Evolutionary conservation across 1,140 invertebrate genomes (phyloP).

Genomic region (Reticulitermes speratus): DNA sequence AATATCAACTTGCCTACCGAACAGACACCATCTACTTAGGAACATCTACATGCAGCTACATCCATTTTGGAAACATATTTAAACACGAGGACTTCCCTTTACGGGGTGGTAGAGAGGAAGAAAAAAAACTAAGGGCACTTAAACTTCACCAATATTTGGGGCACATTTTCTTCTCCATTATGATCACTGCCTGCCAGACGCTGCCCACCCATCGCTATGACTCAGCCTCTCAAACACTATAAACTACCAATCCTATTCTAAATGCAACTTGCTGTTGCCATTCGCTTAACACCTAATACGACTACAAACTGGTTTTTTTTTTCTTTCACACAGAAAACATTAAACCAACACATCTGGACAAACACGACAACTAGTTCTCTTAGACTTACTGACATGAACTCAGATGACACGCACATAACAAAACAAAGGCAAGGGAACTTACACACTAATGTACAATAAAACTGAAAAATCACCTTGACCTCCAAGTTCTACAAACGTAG

Average conservation of each 20-base stretch:
- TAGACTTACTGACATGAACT: conserved; percentile 23
- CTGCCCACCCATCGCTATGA: conserved; percentile 26
- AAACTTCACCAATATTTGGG: conserved; percentile 26
- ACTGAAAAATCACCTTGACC: conserved; percentile 7
- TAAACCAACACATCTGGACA: conserved; percentile 31
- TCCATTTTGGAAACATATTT: neutral
- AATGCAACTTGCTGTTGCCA: conserved; percentile 21
- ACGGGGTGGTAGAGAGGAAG: conserved; percentile 19
- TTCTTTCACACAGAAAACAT: conserved; percentile 33
- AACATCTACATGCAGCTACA: conserved; percentile 5
- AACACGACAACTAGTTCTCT: conserved; percentile 30
- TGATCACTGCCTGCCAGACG: neutral
- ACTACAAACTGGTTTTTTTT: conserved; percentile 28
- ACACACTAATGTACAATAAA: conserved; percentile 16
- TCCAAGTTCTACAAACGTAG: conserved; percentile 6
- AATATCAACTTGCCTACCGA: too few relatives aligned
- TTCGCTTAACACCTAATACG: conserved; percentile 25
- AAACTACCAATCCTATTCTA: conserved; percentile 20
- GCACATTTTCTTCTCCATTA: neutral
- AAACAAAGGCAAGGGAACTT: conserved; percentile 21
- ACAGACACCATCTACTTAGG: neutral
- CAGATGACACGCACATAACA: conserved; percentile 24
- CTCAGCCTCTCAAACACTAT: conserved; percentile 28
- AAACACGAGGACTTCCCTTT: conserved; percentile 22
- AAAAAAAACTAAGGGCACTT: conserved; percentile 32